These are phyloP conservation scores for Sphaerophoria taeniata DNA, from an alignment of 2,888 invertebrate species.

Conservation along the genomic window DNA sequence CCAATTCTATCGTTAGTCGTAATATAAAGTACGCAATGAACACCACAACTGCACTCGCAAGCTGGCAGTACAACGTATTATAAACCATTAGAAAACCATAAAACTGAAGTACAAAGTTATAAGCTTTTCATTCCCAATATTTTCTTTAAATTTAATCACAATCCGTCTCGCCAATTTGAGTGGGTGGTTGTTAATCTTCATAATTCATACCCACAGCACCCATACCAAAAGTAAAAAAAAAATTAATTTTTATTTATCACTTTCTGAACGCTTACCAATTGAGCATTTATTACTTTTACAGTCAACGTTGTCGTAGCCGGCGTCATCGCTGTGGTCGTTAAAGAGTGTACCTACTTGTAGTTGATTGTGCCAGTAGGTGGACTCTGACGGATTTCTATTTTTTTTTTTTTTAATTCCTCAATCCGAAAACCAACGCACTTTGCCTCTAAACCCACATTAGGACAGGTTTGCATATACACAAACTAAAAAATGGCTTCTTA, in stretches of 20 bases:
- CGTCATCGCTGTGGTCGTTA: neutral
- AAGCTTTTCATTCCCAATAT: too few relatives aligned
- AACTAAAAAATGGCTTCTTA: slow-evolving; percentile 16
- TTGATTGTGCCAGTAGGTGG: slow-evolving; percentile 49
- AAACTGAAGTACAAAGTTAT: too few relatives aligned
- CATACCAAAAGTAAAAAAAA: slow-evolving; percentile 15
- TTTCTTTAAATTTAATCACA: too few relatives aligned
- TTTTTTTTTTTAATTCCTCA: neutral
- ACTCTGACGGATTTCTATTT: slow-evolving; percentile 62
- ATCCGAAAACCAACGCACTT: slow-evolving; percentile 9
- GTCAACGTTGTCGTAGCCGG: too few relatives aligned
- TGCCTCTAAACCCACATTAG: slow-evolving; percentile 28
- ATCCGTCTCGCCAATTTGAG: neutral
- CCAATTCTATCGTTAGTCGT: too few relatives aligned
- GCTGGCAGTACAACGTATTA: too few relatives aligned
- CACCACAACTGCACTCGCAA: too few relatives aligned
- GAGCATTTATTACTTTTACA: slow-evolving; percentile 31
- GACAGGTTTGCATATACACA: slow-evolving; percentile 12
- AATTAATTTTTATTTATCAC: slow-evolving; percentile 56
- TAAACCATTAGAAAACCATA: too few relatives aligned
- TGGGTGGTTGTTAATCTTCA: neutral
- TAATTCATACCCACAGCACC: too few relatives aligned
- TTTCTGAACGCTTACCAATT: slow-evolving; percentile 46
- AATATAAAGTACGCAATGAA: too few relatives aligned
- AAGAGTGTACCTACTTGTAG: neutral